A percentile compares a stretch with the other conserved stretches of the same genome.
Evolutionary conservation across 2,113 vertebrate genomes (phyloP).

Genomic region (Lontra canadensis): DNA sequence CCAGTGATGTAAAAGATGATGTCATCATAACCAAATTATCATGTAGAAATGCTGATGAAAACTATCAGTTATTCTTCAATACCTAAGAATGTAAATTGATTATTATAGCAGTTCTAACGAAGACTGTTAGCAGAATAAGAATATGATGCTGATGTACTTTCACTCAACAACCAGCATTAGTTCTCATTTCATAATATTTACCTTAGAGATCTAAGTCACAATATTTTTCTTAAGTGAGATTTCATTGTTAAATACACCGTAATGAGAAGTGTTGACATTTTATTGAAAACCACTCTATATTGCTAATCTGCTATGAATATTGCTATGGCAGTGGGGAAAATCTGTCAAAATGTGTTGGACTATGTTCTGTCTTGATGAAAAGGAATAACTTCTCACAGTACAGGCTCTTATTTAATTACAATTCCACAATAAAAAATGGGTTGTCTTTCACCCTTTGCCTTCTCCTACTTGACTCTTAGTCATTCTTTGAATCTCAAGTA

Average conservation of each 20-base stretch:
- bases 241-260: slow-evolving; percentile 68
- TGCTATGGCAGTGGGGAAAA: slow-evolving; percentile 45
- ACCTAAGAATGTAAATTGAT: slow-evolving; percentile 68
- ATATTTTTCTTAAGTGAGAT: slow-evolving; percentile 68
- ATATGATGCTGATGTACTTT: neutral
- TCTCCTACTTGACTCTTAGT: neutral
- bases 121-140: slow-evolving; percentile 71
- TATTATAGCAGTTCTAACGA: slow-evolving; percentile 62
- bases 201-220: slow-evolving; percentile 68
- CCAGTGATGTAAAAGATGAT: slow-evolving; percentile 52
- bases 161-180: slow-evolving; percentile 35
- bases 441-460: neutral
- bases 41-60: slow-evolving; percentile 73
- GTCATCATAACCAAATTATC: slow-evolving; percentile 69
- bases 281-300: slow-evolving; percentile 76
- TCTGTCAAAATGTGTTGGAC: slow-evolving; percentile 78
- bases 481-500: neutral
- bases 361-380: slow-evolving; percentile 74
- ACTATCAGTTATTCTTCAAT: slow-evolving; percentile 70
- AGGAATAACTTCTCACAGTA: slow-evolving; percentile 68
- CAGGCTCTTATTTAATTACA: slow-evolving; percentile 71
- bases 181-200: slow-evolving; percentile 68
- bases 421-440: slow-evolving; percentile 39
- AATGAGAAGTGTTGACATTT: slow-evolving; percentile 73
- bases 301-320: slow-evolving; percentile 77